Evolutionary conservation across 1,140 invertebrate species (phyloP).

Genomic region (Drosophila bifasciata): DNA sequence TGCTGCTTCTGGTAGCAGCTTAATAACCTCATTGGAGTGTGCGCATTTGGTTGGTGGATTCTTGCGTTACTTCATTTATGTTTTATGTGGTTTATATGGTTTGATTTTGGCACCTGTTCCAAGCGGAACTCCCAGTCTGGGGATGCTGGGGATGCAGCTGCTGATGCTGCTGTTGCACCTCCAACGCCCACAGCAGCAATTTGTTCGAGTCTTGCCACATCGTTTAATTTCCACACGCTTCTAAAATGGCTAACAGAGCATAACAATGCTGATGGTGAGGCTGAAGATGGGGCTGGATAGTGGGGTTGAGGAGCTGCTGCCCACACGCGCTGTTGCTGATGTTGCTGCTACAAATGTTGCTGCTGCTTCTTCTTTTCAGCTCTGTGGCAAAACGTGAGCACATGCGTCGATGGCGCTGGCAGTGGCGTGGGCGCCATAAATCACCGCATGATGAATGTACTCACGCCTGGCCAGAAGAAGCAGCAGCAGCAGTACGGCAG

Average conservation of each 20-base stretch:
- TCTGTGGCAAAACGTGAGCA: conserved; percentile 36
- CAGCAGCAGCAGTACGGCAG: neutral
- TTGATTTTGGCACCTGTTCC: conserved; percentile 50
- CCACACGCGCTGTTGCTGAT: conserved; percentile 44
- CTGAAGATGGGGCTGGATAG: neutral
- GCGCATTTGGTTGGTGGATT: conserved; percentile 25
- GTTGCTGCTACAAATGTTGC: conserved; percentile 7
- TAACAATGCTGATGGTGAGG: conserved; percentile 24
- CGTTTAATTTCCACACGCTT: conserved; percentile 56
- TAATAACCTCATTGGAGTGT: conserved; percentile 53
- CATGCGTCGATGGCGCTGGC: conserved; percentile 46
- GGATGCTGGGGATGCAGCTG: neutral
- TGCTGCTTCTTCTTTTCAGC: conserved; percentile 2
- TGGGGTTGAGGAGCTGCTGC: conserved; percentile 26
- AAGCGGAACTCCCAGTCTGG: conserved; percentile 23
- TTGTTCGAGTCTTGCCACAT: conserved; percentile 44
- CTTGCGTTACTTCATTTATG: conserved; percentile 19
- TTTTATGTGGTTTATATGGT: conserved; percentile 12
- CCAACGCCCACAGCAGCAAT: conserved; percentile 53
- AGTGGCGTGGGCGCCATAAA: conserved; percentile 56
- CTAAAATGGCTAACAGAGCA: conserved; percentile 28
- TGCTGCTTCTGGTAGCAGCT: conserved; percentile 1
- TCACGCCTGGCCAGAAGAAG: conserved; percentile 20
- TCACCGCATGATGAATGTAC: conserved; percentile 61
- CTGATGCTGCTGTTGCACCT: conserved; percentile 15